Evolutionary conservation across 2,113 vertebrate species (phyloP).

Genomic region (Canis aureus): DNA sequence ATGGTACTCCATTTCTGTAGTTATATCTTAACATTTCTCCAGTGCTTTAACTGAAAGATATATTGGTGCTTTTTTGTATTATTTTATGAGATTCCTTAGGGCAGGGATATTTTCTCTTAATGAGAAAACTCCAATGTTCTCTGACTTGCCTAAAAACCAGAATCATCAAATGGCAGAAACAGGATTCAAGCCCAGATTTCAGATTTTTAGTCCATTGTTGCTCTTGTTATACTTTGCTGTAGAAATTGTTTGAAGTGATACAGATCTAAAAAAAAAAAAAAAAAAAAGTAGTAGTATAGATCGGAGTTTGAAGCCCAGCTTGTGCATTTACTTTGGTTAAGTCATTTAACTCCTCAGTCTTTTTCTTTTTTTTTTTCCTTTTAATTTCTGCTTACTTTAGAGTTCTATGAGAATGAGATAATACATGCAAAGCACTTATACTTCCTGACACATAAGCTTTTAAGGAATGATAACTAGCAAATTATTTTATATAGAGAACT

Average conservation of each 20-base stretch:
- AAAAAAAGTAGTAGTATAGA: not conserved
- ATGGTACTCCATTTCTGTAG: not conserved
- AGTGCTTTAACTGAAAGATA: not conserved
- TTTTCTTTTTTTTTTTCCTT: not conserved
- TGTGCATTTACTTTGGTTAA: not conserved
- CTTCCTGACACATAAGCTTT: slow-evolving; percentile 22
- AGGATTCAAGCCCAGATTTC: slow-evolving; percentile 27
- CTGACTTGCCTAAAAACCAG: not conserved
- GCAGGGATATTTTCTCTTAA: slow-evolving; percentile 3
- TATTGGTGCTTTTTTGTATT: not conserved
- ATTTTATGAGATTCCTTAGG: slow-evolving; percentile 14
- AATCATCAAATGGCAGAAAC: slow-evolving; percentile 7
- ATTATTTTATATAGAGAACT: slow-evolving; percentile 34
- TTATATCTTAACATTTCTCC: not conserved
- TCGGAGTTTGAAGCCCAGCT: slow-evolving; percentile 4
- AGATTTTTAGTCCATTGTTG: slow-evolving; percentile 22
- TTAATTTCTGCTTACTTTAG: not conserved
- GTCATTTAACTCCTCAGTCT: not conserved
- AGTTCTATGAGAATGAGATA: not conserved
- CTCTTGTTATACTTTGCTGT: not conserved
- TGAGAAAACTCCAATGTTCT: not conserved
- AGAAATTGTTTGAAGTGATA: not conserved
- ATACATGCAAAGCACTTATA: not conserved
- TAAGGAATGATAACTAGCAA: not conserved
- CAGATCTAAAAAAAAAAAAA: not conserved